phyloP scores from a whole-genome alignment of 1,140 invertebrate genomes.

The Zaprionus ornatus region DNA sequence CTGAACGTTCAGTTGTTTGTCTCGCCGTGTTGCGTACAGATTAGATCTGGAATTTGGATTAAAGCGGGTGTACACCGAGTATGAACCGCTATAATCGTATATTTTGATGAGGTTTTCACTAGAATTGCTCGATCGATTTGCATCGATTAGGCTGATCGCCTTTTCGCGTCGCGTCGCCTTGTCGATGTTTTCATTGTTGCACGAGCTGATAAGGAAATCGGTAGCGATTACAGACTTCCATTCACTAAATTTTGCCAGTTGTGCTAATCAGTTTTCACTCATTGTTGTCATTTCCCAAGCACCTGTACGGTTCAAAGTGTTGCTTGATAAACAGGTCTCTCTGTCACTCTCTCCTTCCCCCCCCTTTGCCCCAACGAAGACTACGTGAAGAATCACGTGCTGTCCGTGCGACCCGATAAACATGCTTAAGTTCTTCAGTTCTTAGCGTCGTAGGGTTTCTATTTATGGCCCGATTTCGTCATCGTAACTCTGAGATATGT shows the following conservation, averaged over 20 bases:
- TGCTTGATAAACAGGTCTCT: not conserved
- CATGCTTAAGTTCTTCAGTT: conserved; percentile 9
- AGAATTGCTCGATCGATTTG: not conserved
- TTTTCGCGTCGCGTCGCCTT: not conserved
- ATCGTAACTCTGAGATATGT: conserved; percentile 38
- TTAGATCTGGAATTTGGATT: conserved; percentile 1
- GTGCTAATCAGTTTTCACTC: conserved; percentile 54
- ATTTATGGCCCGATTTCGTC: conserved; percentile 61
- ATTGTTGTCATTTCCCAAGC: conserved; percentile 29
- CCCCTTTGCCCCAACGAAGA: not conserved
- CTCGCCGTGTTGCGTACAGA: not conserved
- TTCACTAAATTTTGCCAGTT: conserved; percentile 65
- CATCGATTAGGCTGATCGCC: not conserved
- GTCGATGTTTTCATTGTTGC: not conserved
- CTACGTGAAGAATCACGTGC: conserved; percentile 12
- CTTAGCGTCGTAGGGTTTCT: conserved; percentile 37
- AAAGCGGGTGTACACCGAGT: not conserved
- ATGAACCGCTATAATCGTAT: not conserved
- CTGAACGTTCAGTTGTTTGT: conserved; percentile 5
- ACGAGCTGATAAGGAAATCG: conserved; percentile 17
- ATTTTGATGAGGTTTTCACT: not conserved
- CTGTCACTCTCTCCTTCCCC: not conserved
- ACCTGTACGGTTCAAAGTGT: not conserved
- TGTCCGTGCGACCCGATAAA: conserved; percentile 19
- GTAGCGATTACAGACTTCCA: conserved; percentile 40